Evolutionary conservation across 1,140 invertebrate genomes (phyloP).

Genomic region (Conus betulinus): DNA sequence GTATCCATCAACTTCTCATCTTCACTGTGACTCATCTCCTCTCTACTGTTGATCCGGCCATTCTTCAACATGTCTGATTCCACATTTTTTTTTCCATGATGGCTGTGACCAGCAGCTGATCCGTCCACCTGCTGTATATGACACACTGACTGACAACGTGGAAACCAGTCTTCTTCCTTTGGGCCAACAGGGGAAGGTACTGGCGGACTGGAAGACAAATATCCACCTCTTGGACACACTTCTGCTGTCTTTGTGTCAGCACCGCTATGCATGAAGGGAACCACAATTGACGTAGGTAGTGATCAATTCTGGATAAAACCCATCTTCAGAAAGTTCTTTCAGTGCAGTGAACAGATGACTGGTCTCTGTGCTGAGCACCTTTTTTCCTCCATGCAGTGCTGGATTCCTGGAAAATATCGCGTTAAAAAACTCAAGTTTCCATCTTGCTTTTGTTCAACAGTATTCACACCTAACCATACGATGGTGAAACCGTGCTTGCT

Average conservation of each 20-base stretch:
- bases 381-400: not conserved
- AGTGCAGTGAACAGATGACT: not conserved
- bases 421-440: slow-evolving; percentile 17
- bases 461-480: slow-evolving; percentile 3
- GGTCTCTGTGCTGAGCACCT: not conserved
- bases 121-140: not conserved
- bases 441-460: not conserved
- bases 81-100: slow-evolving; percentile 9
- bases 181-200: not conserved
- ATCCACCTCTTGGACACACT: slow-evolving; percentile 1
- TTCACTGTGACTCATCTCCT: not conserved
- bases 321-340: not conserved
- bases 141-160: slow-evolving; percentile 30
- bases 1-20: not conserved
- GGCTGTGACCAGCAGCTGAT: slow-evolving; percentile 22
- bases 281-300: not conserved
- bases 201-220: not conserved
- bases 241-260: not conserved
- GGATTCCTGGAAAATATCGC: not conserved
- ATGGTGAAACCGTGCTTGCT: slow-evolving; percentile 27
- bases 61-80: not conserved
- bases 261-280: not conserved
- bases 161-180: slow-evolving; percentile 7
- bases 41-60: not conserved
- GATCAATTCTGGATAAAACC: slow-evolving; percentile 3